These are phyloP conservation scores for Listronotus oregonensis DNA, from an alignment of 1,140 invertebrate genomes.

Conservation along the genomic window DNA sequence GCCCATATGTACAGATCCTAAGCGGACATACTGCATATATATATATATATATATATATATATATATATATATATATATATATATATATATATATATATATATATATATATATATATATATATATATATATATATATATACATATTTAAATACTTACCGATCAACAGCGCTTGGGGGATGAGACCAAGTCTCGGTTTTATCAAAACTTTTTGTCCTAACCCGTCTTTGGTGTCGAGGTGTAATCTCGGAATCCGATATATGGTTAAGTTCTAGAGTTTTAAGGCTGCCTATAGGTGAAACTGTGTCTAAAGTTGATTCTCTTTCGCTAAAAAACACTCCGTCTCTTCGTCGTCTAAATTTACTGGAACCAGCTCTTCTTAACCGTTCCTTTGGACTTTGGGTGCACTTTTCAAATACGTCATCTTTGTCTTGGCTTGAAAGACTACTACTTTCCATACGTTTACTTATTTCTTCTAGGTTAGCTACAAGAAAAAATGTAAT, in stretches of 20 bases:
- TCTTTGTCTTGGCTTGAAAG: conserved; percentile 38
- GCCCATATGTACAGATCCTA: too few species aligned
- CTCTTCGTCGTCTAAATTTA: conserved; percentile 46
- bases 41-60: too few species aligned
- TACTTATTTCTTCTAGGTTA: conserved; percentile 26
- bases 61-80: too few species aligned
- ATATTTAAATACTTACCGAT: conserved; percentile 30
- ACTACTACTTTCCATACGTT: conserved; percentile 27
- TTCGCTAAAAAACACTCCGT: conserved; percentile 57
- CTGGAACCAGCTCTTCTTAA: conserved; percentile 42
- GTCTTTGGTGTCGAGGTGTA: conserved; percentile 41
- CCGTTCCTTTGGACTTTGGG: conserved; percentile 40
- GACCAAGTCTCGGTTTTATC: conserved; percentile 50
- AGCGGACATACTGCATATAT: too few species aligned
- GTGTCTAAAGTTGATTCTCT: conserved; percentile 49
- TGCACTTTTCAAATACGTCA: conserved; percentile 44
- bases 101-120: too few species aligned
- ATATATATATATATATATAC: too few species aligned
- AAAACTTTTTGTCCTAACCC: conserved; percentile 46
- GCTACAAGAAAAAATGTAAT: conserved; percentile 8
- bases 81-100: too few species aligned
- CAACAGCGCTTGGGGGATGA: conserved; percentile 19
- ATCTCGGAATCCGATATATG: conserved; percentile 48
- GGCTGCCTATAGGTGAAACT: conserved; percentile 43
- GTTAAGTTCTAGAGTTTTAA: conserved; percentile 40